Percentiles rank a stretch among this genome's conserved stretches.
phyloP scores from a whole-genome alignment of 2,888 invertebrate species.

The Hirtodrosophila confusa region DNA sequence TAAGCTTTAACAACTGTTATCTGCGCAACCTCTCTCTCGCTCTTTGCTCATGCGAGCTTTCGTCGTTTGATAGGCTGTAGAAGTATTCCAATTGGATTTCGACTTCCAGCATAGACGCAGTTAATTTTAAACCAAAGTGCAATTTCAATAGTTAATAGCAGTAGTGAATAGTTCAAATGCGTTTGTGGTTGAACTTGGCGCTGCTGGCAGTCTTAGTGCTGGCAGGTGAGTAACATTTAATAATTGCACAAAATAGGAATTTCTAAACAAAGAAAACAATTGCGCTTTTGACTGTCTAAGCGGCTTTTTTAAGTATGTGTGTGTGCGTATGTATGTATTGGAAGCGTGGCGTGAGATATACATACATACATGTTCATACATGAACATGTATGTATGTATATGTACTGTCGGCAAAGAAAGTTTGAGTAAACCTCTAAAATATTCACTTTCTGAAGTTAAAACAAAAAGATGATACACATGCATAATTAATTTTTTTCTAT shows the following conservation, averaged over 20 bases:
- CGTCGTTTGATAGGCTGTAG: conserved; percentile 30
- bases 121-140: conserved; percentile 1
- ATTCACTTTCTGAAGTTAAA: too few relatives aligned
- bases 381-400: not conserved
- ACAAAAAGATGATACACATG: too few relatives aligned
- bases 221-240: conserved; percentile 51
- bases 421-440: too few relatives aligned
- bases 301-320: conserved; percentile 24
- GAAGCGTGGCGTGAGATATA: conserved; percentile 45
- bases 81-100: conserved; percentile 24
- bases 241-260: not conserved
- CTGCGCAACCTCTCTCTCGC: conserved; percentile 6
- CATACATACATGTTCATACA: not conserved
- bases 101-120: conserved; percentile 14
- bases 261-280: conserved; percentile 17
- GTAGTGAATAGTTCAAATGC: conserved; percentile 35
- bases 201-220: conserved; percentile 53
- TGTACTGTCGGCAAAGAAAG: not conserved
- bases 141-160: conserved; percentile 2
- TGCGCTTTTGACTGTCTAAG: conserved; percentile 11
- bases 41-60: conserved; percentile 38
- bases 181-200: conserved; percentile 46
- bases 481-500: too few relatives aligned
- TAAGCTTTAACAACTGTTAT: conserved; percentile 21
- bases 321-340: conserved; percentile 16